A percentile compares a stretch with the other conserved stretches of the same genome.
Conservation (phyloP, 2,797 vertebrate genomes). For the Molossus molossus region DNA sequence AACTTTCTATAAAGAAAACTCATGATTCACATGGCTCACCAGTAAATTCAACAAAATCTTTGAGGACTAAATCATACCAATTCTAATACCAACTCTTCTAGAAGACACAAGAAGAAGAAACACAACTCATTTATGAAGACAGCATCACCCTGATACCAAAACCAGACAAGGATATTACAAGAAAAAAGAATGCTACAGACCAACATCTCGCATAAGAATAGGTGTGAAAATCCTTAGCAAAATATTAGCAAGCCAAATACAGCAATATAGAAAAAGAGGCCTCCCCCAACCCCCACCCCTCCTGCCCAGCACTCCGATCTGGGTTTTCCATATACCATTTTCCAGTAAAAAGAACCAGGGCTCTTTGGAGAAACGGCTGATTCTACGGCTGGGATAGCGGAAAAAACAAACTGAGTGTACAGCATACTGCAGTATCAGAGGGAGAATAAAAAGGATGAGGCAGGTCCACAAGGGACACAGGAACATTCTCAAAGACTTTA, state of each 20-base stretch:
- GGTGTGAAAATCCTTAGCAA: neutral
- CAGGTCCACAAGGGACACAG: neutral
- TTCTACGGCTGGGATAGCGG: neutral
- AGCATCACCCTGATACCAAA: neutral
- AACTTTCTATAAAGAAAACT: neutral
- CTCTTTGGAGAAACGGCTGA: neutral
- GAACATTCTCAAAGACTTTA: neutral
- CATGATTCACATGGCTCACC: neutral
- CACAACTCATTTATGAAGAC: neutral
- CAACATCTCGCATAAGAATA: neutral
- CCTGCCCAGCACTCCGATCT: neutral
- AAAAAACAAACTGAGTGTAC: neutral
- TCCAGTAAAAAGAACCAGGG: neutral
- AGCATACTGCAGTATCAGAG: neutral
- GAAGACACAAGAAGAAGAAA: neutral
- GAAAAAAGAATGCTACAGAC: neutral
- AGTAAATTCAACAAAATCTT: neutral
- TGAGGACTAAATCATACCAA: neutral
- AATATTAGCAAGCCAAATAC: neutral
- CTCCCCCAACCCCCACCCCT: too few species aligned
- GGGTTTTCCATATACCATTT: neutral
- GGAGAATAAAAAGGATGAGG: too few species aligned
- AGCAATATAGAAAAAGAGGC: neutral
- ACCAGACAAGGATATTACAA: neutral
- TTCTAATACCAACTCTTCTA: neutral